Evolutionary conservation across 1,140 invertebrate genomes (phyloP).

Genomic region (Globodera rostochiensis): DNA sequence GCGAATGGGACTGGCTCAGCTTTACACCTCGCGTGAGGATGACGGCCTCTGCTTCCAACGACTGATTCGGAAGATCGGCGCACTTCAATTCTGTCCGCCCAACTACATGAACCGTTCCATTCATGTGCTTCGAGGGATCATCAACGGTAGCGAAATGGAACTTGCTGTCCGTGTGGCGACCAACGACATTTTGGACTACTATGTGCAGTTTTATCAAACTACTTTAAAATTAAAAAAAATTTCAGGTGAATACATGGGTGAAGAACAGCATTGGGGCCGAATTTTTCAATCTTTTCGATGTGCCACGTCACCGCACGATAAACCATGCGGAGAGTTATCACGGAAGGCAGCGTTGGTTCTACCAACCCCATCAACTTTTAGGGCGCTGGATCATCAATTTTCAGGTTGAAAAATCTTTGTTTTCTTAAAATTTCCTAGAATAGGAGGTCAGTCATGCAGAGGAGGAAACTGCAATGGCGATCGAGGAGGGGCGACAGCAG

Average conservation of each 20-base stretch:
- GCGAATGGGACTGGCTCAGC: too few relatives aligned
- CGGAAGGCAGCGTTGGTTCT: background rate
- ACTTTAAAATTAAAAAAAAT: background rate
- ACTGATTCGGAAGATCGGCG: background rate
- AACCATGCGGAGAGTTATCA: background rate
- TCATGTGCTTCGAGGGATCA: background rate
- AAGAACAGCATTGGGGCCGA: background rate
- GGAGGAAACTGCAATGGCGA: background rate
- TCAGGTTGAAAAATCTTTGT: background rate
- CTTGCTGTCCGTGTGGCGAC: too few relatives aligned
- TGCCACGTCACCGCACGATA: background rate
- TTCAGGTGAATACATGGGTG: background rate
- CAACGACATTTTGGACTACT: background rate
- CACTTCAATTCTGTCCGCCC: background rate
- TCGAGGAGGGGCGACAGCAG: background rate
- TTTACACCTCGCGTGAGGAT: too few relatives aligned
- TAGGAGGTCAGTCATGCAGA: background rate
- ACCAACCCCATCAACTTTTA: background rate
- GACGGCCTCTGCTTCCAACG: too few relatives aligned
- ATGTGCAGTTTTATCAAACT: background rate
- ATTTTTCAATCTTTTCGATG: background rate
- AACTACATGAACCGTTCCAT: background rate
- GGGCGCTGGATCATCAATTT: background rate
- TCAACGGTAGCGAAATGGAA: background rate
- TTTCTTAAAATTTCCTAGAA: background rate